These are phyloP conservation scores for Peromyscus californicus DNA, from an alignment of 2,113 vertebrate genomes.

Conservation along the genomic window DNA sequence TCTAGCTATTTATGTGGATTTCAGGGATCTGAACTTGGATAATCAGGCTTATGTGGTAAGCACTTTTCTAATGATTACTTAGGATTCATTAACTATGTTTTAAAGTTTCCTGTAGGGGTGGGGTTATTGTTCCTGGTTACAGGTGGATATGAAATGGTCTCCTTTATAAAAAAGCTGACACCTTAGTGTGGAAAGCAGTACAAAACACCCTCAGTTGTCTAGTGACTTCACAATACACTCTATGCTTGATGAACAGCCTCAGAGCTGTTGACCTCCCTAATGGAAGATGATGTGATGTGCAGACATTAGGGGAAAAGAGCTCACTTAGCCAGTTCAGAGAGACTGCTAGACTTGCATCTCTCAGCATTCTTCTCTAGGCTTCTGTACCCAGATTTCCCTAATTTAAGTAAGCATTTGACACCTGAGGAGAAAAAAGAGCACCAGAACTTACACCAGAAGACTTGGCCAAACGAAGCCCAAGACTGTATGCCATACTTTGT, in stretches of 20 bases:
- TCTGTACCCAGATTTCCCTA: background rate
- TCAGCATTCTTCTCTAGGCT: background rate
- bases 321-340: background rate
- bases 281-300: background rate
- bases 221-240: background rate
- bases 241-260: background rate
- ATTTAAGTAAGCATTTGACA: background rate
- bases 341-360: background rate
- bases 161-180: conserved; percentile 34
- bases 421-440: background rate
- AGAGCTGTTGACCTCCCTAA: background rate
- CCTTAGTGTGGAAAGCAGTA: background rate
- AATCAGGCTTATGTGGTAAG: background rate
- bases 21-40: background rate
- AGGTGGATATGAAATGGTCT: background rate
- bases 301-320: background rate
- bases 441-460: background rate
- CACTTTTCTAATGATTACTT: background rate
- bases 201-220: background rate
- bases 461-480: conserved; percentile 56
- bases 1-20: background rate
- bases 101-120: background rate
- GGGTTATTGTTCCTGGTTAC: background rate
- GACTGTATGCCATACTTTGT: conserved; percentile 67
- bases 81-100: background rate